Conservation (phyloP, 2,113 vertebrate genomes). For the Paraplagusia blochii region DNA sequence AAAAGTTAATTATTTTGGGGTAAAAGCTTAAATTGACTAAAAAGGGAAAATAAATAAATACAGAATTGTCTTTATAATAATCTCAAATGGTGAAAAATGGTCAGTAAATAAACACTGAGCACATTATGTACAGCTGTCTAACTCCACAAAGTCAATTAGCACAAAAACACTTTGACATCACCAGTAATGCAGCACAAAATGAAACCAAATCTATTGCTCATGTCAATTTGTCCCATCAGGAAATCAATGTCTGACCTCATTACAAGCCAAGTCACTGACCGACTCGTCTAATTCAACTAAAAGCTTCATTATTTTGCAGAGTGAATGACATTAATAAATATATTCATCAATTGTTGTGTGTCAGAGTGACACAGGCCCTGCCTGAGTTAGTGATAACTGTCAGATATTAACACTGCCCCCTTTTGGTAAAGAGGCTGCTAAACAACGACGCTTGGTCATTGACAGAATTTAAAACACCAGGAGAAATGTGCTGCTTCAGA, state of each 20-base stretch:
- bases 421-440: constrained; percentile 40
- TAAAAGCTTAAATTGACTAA: no score
- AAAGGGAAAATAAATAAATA: no score
- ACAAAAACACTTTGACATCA: no score
- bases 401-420: constrained; percentile 59
- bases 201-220: not conserved
- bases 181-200: no score
- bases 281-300: not conserved
- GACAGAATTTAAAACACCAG: not conserved
- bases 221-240: not conserved
- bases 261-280: no score
- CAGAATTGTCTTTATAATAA: no score
- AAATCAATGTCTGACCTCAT: not conserved
- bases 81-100: no score
- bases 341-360: constrained; percentile 4
- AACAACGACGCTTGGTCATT: constrained; percentile 17
- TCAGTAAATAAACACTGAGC: no score
- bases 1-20: no score
- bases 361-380: constrained; percentile 6
- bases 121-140: no score
- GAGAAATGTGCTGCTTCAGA: no score
- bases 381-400: constrained; percentile 20
- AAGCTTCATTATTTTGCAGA: not conserved
- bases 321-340: not conserved
- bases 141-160: no score